A percentile compares a stretch with the other conserved stretches of the same genome.
phyloP scores from a whole-genome alignment of 2,888 invertebrate genomes.

The Plebejus anna region DNA sequence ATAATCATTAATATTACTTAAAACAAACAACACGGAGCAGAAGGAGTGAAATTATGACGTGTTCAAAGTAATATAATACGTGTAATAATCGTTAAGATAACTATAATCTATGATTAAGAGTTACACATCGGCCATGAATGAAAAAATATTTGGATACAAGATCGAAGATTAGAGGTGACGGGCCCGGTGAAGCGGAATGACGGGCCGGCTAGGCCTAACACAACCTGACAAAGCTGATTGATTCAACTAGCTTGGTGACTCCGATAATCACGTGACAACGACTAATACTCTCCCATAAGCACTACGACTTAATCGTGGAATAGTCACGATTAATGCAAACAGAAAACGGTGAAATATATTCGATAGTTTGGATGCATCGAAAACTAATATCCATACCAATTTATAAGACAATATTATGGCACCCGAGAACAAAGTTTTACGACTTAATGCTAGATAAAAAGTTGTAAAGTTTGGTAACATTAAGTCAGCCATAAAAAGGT shows the following conservation, averaged over 20 bases:
- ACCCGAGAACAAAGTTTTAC: not conserved
- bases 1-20: slow-evolving; percentile 48
- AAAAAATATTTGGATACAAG: slow-evolving; percentile 71
- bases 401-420: not conserved
- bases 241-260: slow-evolving; percentile 51
- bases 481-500: not conserved
- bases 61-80: slow-evolving; percentile 69
- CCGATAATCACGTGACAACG: not conserved
- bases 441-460: slow-evolving; percentile 17
- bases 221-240: slow-evolving; percentile 58
- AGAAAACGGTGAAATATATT: not conserved
- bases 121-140: slow-evolving; percentile 65
- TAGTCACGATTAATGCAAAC: slow-evolving; percentile 1
- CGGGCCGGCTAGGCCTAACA: slow-evolving; percentile 72
- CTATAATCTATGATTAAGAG: slow-evolving; percentile 68
- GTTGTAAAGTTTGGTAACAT: slow-evolving; percentile 7
- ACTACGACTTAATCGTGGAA: not conserved
- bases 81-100: slow-evolving; percentile 70
- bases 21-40: slow-evolving; percentile 61
- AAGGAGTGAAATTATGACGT: slow-evolving; percentile 59
- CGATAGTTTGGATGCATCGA: not conserved
- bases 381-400: not conserved
- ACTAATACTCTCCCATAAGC: not conserved
- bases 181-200: slow-evolving; percentile 56
- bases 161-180: slow-evolving; percentile 60